Evolutionary conservation across 2,888 invertebrate genomes (phyloP).

Genomic region (Zygaena filipendulae): DNA sequence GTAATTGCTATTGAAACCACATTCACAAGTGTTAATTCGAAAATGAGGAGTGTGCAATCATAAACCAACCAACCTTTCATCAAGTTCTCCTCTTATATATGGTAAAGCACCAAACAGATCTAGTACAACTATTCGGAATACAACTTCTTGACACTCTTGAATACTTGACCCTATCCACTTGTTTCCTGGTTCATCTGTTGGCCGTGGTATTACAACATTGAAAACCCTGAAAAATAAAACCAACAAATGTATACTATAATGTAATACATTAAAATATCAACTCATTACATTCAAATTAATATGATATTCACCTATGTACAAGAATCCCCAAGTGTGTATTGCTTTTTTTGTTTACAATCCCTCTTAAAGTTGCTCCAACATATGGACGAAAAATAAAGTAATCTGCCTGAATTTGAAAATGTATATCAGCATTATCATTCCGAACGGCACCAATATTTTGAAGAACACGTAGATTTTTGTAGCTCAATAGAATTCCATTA

Average conservation of each 20-base stretch:
- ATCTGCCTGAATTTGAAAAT: slow-evolving; percentile 74
- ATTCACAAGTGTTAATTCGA: too few species aligned
- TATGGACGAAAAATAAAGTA: slow-evolving; percentile 73
- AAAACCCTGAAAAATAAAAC: slow-evolving; percentile 60
- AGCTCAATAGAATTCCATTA: slow-evolving; percentile 74
- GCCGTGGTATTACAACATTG: slow-evolving; percentile 75
- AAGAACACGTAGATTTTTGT: slow-evolving; percentile 71
- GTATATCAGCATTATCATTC: slow-evolving; percentile 72
- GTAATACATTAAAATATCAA: too few species aligned
- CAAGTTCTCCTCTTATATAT: slow-evolving; percentile 71
- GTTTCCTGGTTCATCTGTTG: slow-evolving; percentile 52
- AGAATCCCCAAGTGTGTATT: slow-evolving; percentile 74
- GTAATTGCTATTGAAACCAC: too few species aligned
- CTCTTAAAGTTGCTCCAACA: slow-evolving; percentile 70
- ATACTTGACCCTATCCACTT: slow-evolving; percentile 69
- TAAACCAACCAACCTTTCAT: too few species aligned
- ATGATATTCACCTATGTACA: slow-evolving; percentile 63
- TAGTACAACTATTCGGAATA: slow-evolving; percentile 67
- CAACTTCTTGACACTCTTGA: slow-evolving; percentile 69
- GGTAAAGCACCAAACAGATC: slow-evolving; percentile 71
- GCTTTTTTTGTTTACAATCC: slow-evolving; percentile 75
- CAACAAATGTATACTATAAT: too few species aligned
- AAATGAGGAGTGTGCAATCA: too few species aligned
- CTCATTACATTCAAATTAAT: too few species aligned
- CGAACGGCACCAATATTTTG: slow-evolving; percentile 68